Evolutionary conservation across 1,140 invertebrate species (phyloP), one percentile per base, ranked within the genome.

Genomic region (Cephus cinctus): DNA sequence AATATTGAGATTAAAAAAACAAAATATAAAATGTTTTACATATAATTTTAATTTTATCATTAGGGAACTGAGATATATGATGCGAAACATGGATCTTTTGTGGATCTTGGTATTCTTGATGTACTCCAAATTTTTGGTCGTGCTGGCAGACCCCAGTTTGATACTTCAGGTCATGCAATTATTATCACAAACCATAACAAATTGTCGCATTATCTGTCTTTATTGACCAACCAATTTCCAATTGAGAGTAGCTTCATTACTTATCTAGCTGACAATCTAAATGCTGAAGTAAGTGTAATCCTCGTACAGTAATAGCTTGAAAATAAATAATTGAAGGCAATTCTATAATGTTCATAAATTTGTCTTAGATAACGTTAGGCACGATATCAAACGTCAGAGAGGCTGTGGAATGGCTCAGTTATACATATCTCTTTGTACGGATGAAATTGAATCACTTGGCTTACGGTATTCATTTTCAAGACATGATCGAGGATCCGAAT

Each of bases 41-140:
- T 38, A 19, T 21, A 2, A 47, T 41, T 54, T 46, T 50, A 42
- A 43, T 47, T 54, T 43, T 48, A 31, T 58, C 59, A 52, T 44
- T 76, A 93, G 88, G 97, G 98, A 16, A 99, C 98, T 8, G 92
- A 98, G 71, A 90, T 99, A 40, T 99, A 99, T 74, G 94, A 99
- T 78, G 87, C 96, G 12, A 94, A 95, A 60, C 90, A 91, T 57
- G 96, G 96, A 0, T 83, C 86, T 1, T 98, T 96, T 77, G 87
- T 98, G 0, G 95, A 99, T 73, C 76, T 99, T 5, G 92, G 93
- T 45, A 96, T 99, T 59, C 77, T 99, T 27, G 98, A 99, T 77
- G 96, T 99, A 5, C 80, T 98, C 47, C 98, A 99, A 85, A 99
- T 99, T 52, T 99, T 99, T 78, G 98, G 98, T 43, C 84, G 98